Conservation (phyloP, 2,113 vertebrate species). For the Cichladusa arquata region DNA sequence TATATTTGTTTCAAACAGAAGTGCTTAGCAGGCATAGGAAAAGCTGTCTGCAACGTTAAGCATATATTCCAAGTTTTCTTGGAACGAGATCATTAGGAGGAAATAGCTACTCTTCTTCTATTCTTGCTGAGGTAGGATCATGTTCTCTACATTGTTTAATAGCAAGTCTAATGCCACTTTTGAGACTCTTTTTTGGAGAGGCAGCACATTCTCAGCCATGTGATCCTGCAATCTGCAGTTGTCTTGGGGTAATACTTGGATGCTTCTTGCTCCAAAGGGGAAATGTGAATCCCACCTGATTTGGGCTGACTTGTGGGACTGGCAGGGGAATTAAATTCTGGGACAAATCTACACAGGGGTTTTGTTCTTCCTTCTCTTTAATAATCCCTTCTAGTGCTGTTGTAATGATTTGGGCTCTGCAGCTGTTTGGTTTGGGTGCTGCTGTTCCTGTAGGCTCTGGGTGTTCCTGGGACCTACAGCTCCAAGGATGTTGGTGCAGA, state of each 20-base stretch:
- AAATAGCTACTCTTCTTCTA: neutral
- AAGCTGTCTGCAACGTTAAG: conserved; percentile 9
- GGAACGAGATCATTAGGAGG: neutral
- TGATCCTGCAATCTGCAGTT: neutral
- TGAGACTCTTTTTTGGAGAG: neutral
- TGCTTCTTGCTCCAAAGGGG: neutral
- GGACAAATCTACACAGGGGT: neutral
- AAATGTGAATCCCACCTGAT: neutral
- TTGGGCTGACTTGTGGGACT: neutral
- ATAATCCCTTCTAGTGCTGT: neutral
- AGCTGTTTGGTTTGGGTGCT: neutral
- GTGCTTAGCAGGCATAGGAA: conserved; percentile 21
- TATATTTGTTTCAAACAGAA: conserved; percentile 21
- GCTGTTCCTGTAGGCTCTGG: neutral
- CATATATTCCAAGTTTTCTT: conserved; percentile 1
- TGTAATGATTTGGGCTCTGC: accelerated
- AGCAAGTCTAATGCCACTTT: neutral
- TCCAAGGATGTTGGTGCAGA: neutral
- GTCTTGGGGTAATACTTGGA: neutral
- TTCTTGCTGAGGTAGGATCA: neutral
- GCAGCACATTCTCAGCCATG: neutral
- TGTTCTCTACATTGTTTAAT: neutral
- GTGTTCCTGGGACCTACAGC: accelerated
- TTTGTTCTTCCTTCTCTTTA: neutral
- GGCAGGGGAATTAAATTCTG: neutral